A percentile compares a stretch with the other conserved stretches of the same genome.
Evolutionary conservation across 2,797 vertebrate species (phyloP).

Genomic region (Coranthus polyacanthus): DNA sequence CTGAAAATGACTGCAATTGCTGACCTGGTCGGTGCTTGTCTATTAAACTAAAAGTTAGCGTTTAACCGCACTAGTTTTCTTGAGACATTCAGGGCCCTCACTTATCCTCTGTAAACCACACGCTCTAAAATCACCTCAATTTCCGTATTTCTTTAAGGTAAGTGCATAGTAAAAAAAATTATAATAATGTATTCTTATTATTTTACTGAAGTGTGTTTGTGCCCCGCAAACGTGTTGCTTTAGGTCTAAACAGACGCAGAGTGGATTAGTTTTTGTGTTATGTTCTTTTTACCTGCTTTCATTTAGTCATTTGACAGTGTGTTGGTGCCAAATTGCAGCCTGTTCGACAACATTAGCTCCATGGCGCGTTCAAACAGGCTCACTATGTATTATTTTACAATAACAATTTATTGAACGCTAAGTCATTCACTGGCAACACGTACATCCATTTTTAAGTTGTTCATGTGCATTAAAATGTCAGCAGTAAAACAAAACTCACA

Average conservation of each 20-base stretch:
- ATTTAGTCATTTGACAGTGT: background rate
- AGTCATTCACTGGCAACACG: no score
- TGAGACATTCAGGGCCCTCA: background rate
- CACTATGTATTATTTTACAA: no score
- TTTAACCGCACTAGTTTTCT: background rate
- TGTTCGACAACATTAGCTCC: slow-evolving; percentile 43
- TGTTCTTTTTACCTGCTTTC: background rate
- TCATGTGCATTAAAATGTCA: no score
- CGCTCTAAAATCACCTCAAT: background rate
- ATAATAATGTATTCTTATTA: background rate
- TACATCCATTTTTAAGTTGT: no score
- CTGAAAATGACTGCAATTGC: background rate
- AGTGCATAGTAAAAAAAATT: background rate
- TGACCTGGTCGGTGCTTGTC: slow-evolving; percentile 21
- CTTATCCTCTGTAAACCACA: background rate
- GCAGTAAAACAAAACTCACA: no score
- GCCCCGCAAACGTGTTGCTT: no score
- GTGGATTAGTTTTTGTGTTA: background rate
- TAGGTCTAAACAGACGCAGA: background rate
- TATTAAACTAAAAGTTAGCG: background rate
- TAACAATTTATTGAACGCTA: no score
- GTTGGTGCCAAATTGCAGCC: slow-evolving; percentile 30
- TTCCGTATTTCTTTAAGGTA: background rate
- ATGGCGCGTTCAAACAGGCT: slow-evolving; percentile 21
- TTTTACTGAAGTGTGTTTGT: background rate